phyloP scores from a whole-genome alignment of 92 coral and sea anemone species.

The Epizoanthus ramosus region DNA sequence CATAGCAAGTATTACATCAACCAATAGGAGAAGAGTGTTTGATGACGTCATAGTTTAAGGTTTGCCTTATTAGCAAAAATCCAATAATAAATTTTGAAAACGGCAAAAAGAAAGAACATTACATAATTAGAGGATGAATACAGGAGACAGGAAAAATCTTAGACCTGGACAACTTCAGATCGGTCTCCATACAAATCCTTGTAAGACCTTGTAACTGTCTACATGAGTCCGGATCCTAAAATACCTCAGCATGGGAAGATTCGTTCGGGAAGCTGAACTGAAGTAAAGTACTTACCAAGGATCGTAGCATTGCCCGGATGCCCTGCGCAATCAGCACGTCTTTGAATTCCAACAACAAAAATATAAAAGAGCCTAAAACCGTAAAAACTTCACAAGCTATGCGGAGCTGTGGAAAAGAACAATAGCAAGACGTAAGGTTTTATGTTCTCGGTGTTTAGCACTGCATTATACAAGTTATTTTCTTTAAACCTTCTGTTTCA shows the following conservation, averaged over 20 bases:
- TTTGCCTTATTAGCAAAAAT: no score
- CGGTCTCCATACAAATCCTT: no score
- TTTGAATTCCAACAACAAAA: slow-evolving; percentile 70
- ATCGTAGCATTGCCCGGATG: slow-evolving; percentile 50
- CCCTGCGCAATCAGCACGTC: slow-evolving; percentile 82
- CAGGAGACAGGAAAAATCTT: no score
- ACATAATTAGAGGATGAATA: no score
- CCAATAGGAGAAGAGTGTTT: no score
- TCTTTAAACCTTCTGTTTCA: background rate
- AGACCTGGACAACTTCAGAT: no score
- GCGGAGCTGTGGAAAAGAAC: slow-evolving; percentile 63
- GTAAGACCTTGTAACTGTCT: no score
- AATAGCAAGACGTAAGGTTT: background rate
- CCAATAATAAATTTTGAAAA: no score
- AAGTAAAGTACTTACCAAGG: slow-evolving; percentile 60
- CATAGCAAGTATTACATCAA: background rate
- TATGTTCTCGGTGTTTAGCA: background rate
- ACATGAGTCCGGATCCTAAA: background rate
- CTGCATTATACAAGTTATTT: background rate
- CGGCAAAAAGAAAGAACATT: no score
- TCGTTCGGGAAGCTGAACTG: background rate
- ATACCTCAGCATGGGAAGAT: no score
- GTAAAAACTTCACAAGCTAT: slow-evolving; percentile 67
- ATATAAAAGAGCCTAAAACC: slow-evolving; percentile 70
- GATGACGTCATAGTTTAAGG: no score